Conservation (phyloP, 2,888 invertebrate genomes). For the Hydrotaea diabolus region DNA sequence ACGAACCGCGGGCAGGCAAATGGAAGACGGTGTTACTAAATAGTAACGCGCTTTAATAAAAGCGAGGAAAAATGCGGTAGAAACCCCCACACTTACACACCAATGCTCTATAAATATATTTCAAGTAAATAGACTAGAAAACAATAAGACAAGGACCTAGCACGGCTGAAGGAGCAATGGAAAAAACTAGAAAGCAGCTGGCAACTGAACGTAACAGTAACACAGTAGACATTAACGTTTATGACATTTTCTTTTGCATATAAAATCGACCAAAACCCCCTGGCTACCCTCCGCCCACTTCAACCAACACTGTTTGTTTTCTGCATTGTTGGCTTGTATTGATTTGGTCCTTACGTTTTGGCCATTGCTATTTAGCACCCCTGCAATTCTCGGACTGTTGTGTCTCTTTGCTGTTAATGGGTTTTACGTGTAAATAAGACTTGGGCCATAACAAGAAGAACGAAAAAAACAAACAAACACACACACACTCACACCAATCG, state of each 20-base stretch:
- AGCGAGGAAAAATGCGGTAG: background rate
- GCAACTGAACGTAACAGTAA: background rate
- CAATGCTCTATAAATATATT: conserved; percentile 9
- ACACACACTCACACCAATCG: background rate
- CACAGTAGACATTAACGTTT: conserved; percentile 39
- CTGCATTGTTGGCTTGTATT: too few relatives aligned
- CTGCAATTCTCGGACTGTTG: background rate
- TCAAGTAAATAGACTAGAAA: conserved; percentile 18
- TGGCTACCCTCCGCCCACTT: background rate
- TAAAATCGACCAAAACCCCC: background rate
- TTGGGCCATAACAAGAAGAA: background rate
- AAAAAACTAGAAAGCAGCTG: background rate
- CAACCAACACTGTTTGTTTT: background rate
- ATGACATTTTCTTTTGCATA: conserved; percentile 4
- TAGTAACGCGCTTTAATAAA: background rate
- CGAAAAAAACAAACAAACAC: background rate
- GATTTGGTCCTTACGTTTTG: background rate
- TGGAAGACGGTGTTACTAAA: background rate
- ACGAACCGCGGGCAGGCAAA: too few relatives aligned
- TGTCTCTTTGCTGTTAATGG: conserved; percentile 32
- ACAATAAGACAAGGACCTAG: background rate
- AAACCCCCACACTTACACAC: background rate
- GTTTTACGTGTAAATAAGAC: conserved; percentile 43
- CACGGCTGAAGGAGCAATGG: background rate
- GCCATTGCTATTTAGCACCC: background rate